phyloP scores from a whole-genome alignment of 2,797 vertebrate genomes.

The Pantherophis vulpinus region DNA sequence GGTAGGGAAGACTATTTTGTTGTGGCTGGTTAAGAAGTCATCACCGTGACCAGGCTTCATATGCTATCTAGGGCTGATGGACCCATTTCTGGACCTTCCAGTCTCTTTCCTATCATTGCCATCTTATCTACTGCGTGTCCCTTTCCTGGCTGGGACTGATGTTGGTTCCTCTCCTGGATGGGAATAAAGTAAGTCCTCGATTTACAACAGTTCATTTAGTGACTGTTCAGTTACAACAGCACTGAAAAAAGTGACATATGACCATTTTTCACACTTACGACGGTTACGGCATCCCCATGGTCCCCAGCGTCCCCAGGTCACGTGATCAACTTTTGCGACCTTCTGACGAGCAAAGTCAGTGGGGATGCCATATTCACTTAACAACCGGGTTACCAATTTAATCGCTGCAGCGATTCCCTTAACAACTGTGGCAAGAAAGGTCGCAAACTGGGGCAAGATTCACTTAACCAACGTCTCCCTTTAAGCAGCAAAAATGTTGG shows the following conservation, averaged over 20 bases:
- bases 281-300: not conserved
- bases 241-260: not conserved
- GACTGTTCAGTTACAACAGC: not conserved
- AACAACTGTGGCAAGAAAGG: not conserved
- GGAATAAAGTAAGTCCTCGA: not conserved
- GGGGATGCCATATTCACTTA: not conserved
- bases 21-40: not conserved
- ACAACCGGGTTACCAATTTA: not conserved
- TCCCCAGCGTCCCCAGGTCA: not conserved
- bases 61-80: not conserved
- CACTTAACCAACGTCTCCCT: not conserved
- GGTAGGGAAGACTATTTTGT: not conserved
- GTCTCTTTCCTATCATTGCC: not conserved
- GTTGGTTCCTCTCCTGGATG: not conserved
- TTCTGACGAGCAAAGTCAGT: not conserved
- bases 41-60: not conserved
- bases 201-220: not conserved
- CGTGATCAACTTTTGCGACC: not conserved
- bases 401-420: not conserved
- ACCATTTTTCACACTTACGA: not conserved
- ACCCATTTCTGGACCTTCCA: not conserved
- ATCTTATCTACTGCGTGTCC: not conserved
- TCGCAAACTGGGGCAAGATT: not conserved
- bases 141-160: not conserved
- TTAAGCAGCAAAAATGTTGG: not conserved